Evolutionary conservation across 2,797 vertebrate genomes (phyloP), one percentile per base, ranked within the genome.

Genomic region (Oophaga sylvatica): DNA sequence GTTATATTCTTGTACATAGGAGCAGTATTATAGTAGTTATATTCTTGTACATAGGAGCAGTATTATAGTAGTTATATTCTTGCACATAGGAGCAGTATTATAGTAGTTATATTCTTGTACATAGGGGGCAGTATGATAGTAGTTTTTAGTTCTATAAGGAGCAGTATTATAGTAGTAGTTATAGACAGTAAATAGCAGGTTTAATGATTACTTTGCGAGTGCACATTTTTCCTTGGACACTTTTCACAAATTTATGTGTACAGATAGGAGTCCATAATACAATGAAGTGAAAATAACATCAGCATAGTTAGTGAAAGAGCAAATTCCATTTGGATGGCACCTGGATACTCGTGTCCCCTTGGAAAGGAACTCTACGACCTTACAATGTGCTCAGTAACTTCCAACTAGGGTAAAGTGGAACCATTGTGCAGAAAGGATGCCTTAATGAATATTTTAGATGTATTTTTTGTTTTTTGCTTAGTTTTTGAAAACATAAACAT

Each of bases 241-340:
- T 31, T 73, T 20, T 73, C 16, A n/a, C 20, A n/a, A 75, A 12
- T 22, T 22, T 45, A 73, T 73, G 35, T 48, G 19, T 73, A 22
- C 45, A 45, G 35, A 45, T 12, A 17, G 3, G 15, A 5, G 13
- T 70, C 9, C 13, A 10, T 71, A 45, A 20, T 20, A n/a, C n/a
- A 48, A 75, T 75, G 17, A 45, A 77, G 20, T n/a, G 20, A 63
- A n/a, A 63, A n/a, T 45, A 41, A 20, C 15, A 26, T 56, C 12
- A 41, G 22, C 20, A 13, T 10, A 12, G 20, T 19, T 41, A 84
- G 13, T 59, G 35, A 3, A 31, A 45, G 86, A 59, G 22, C 63
- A 59, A 87, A 87, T 56, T 87, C 75, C 87, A 45, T 19, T 87
- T 87, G 87, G 87, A 83, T 20, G 11, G n/a, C 3, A n/a, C 12